phyloP scores from a whole-genome alignment of 2,797 vertebrate species.

The Gadopsis marmoratus region DNA sequence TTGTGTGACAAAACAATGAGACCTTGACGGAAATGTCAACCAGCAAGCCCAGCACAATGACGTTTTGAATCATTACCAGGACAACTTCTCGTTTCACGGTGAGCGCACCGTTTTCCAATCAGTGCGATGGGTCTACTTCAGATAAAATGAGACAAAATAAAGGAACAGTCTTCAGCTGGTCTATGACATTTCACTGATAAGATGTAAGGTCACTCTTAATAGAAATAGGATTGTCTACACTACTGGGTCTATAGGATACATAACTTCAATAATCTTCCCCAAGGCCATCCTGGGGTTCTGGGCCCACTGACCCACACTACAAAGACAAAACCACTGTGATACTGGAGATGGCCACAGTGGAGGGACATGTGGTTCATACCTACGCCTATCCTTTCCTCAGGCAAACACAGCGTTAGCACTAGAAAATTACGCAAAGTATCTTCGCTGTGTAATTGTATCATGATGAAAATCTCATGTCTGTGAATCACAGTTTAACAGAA shows the following conservation, averaged over 20 bases:
- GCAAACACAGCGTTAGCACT: not conserved
- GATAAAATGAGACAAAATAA: slow-evolving; percentile 10
- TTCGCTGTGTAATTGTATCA: not conserved
- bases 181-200: slow-evolving; percentile 6
- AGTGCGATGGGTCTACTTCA: slow-evolving; percentile 3
- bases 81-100: slow-evolving; percentile 31
- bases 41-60: slow-evolving; percentile 22
- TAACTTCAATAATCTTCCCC: not conserved
- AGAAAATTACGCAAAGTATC: not conserved
- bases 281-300: not conserved
- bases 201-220: not conserved
- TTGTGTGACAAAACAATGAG: slow-evolving; percentile 18
- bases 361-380: not conserved
- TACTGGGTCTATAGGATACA: not conserved
- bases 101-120: slow-evolving; percentile 8
- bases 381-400: not conserved
- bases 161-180: not conserved
- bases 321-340: not conserved
- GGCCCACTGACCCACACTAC: not conserved
- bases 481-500: not conserved
- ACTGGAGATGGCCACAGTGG: not conserved
- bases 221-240: not conserved
- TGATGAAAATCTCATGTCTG: not conserved
- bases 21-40: slow-evolving; percentile 47
- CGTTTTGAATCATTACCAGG: slow-evolving; percentile 34